phyloP scores from a whole-genome alignment of 1,140 invertebrate species.

The Halotydeus destructor region DNA sequence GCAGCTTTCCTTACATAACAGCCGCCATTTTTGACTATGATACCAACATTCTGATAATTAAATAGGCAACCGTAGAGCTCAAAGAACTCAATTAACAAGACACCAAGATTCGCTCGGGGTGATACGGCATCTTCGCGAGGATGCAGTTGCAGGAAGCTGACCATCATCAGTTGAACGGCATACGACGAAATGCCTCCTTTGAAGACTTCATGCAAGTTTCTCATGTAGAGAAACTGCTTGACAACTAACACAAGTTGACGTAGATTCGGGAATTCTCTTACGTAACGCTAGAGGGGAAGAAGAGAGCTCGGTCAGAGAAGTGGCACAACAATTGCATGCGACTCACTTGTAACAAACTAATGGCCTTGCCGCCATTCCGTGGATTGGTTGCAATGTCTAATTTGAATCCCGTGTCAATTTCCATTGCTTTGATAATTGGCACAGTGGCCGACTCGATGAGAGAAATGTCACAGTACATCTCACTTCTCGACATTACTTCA shows the following conservation, averaged over 20 bases:
- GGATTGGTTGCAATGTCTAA: slow-evolving; percentile 96
- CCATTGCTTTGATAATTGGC: slow-evolving; percentile 92
- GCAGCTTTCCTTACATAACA: slow-evolving; percentile 80
- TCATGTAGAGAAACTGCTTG: slow-evolving; percentile 88
- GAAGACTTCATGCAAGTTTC: slow-evolving; percentile 96
- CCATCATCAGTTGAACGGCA: slow-evolving; percentile 90
- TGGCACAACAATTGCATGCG: slow-evolving; percentile 28
- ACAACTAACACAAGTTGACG: slow-evolving; percentile 84
- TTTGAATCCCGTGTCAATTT: slow-evolving; percentile 71
- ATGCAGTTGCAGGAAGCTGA: slow-evolving; percentile 78
- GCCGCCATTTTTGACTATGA: slow-evolving; percentile 79
- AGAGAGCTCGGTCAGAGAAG: slow-evolving; percentile 2
- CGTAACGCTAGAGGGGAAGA: background rate
- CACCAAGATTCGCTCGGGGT: slow-evolving; percentile 55
- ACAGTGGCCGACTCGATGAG: slow-evolving; percentile 72
- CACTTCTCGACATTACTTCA: too few species aligned
- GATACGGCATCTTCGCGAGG: slow-evolving; percentile 36
- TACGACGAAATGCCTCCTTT: slow-evolving; percentile 97
- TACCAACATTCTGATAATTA: slow-evolving; percentile 86
- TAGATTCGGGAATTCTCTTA: slow-evolving; percentile 48
- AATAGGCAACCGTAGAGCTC: slow-evolving; percentile 90
- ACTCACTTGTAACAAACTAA: slow-evolving; percentile 4
- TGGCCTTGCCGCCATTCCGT: slow-evolving; percentile 81
- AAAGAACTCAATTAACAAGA: slow-evolving; percentile 89
- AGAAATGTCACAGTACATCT: too few species aligned